phyloP scores from a whole-genome alignment of 2,888 invertebrate genomes.

The Priocnemis perturbator region DNA sequence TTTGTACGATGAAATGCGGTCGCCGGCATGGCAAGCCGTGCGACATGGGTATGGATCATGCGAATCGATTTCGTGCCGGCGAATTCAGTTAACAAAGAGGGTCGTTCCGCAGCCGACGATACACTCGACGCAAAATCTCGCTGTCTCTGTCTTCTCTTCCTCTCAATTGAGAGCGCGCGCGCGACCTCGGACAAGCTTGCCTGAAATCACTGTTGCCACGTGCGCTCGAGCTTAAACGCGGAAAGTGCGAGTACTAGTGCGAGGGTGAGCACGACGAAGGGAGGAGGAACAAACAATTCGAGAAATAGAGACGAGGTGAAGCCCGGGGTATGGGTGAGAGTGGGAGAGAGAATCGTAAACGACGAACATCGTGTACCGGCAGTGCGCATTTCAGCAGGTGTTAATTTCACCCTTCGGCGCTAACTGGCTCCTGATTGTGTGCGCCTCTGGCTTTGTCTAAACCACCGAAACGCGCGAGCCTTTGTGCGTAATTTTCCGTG shows the following conservation, averaged over 20 bases:
- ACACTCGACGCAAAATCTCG: not conserved
- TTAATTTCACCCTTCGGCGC: slow-evolving; percentile 4
- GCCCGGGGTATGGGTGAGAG: too few species aligned
- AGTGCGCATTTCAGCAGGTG: slow-evolving; percentile 3
- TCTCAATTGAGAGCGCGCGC: too few species aligned
- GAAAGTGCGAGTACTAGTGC: not conserved
- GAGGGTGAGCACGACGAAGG: not conserved
- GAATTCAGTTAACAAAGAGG: slow-evolving; percentile 3
- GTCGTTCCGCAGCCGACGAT: too few species aligned
- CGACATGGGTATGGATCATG: slow-evolving; percentile 5
- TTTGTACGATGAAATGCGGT: not conserved
- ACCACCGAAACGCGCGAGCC: too few species aligned
- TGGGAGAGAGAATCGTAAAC: too few species aligned
- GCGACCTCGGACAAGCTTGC: too few species aligned
- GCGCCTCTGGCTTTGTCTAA: too few species aligned
- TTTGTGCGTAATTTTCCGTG: too few species aligned
- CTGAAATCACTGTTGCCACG: too few species aligned
- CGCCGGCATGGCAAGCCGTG: not conserved
- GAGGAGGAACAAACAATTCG: too few species aligned
- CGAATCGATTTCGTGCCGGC: slow-evolving; percentile 13
- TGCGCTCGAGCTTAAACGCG: not conserved
- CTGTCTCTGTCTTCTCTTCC: not conserved
- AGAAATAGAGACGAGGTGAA: too few species aligned
- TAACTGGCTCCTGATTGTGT: not conserved
- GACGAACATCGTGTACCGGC: not conserved